Evolutionary conservation across 2,888 invertebrate genomes (phyloP).

Genomic region (Eilema depressum): DNA sequence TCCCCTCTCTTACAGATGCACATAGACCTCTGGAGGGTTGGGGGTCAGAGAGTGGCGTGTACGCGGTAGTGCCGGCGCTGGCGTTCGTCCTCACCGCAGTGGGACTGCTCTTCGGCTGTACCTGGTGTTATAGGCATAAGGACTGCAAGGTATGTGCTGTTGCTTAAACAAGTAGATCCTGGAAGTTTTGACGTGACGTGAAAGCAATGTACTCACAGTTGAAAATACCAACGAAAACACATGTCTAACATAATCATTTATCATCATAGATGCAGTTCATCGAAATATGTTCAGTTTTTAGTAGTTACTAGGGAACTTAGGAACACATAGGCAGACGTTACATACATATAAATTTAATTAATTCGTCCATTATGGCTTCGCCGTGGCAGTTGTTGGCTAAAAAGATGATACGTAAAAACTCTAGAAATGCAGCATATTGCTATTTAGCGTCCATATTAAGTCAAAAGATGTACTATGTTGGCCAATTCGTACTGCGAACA

Average conservation of each 20-base stretch:
- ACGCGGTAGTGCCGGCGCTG: constrained; percentile 77
- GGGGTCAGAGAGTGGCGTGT: constrained; percentile 66
- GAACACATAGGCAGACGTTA: background rate
- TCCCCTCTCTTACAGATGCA: constrained; percentile 56
- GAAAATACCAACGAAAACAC: too few species aligned
- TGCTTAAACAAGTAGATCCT: background rate
- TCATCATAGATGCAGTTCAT: background rate
- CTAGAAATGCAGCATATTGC: too few species aligned
- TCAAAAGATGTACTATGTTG: too few species aligned
- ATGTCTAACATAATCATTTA: too few species aligned
- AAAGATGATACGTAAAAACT: background rate
- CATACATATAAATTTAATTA: background rate
- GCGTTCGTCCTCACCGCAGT: constrained; percentile 77
- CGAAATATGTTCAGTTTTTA: background rate
- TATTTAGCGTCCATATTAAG: too few species aligned
- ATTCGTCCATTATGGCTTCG: background rate
- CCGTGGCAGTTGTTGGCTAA: background rate
- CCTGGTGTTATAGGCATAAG: constrained; percentile 84
- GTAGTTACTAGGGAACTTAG: background rate
- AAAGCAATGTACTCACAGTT: too few species aligned
- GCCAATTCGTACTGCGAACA: too few species aligned
- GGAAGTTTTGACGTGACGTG: background rate
- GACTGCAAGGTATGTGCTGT: constrained; percentile 78
- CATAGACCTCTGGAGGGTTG: constrained; percentile 60
- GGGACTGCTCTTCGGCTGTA: constrained; percentile 79